A percentile compares a stretch with the other conserved stretches of the same genome.
Conservation (phyloP, 2,888 invertebrate genomes). For the Oasisia sp. region DNA sequence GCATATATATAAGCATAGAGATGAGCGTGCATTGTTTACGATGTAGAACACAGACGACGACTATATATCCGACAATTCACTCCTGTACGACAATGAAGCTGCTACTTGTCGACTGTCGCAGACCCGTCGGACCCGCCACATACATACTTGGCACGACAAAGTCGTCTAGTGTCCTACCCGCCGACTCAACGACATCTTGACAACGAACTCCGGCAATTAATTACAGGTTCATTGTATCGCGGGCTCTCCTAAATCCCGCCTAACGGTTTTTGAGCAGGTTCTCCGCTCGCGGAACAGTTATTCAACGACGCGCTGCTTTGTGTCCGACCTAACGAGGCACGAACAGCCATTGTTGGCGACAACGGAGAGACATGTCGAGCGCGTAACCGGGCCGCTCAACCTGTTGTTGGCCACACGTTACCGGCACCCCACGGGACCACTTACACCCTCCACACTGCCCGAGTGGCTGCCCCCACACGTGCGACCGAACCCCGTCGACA, state of each 20-base stretch:
- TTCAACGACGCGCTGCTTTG: conserved; percentile 4
- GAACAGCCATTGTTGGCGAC: neutral
- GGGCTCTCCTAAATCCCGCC: neutral
- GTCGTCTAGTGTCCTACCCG: neutral
- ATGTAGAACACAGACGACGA: no score
- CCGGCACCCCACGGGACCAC: neutral
- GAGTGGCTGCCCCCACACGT: conserved; percentile 5
- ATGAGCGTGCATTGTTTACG: no score
- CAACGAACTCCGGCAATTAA: neutral
- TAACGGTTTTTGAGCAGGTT: conserved; percentile 12
- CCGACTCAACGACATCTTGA: neutral
- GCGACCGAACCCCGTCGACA: neutral
- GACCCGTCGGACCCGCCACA: neutral
- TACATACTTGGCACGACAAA: neutral
- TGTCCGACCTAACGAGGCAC: neutral
- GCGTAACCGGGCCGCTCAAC: neutral
- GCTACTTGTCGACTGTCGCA: neutral
- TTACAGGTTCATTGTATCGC: neutral
- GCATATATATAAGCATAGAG: no score
- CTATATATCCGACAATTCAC: no score
- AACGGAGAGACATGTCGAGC: neutral
- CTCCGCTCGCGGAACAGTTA: neutral
- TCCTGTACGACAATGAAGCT: no score
- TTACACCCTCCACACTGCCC: neutral
- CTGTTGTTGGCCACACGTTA: conserved; percentile 17